phyloP scores from a whole-genome alignment of 2,113 vertebrate genomes.

The Stomatorhinus ivindoensis region DNA sequence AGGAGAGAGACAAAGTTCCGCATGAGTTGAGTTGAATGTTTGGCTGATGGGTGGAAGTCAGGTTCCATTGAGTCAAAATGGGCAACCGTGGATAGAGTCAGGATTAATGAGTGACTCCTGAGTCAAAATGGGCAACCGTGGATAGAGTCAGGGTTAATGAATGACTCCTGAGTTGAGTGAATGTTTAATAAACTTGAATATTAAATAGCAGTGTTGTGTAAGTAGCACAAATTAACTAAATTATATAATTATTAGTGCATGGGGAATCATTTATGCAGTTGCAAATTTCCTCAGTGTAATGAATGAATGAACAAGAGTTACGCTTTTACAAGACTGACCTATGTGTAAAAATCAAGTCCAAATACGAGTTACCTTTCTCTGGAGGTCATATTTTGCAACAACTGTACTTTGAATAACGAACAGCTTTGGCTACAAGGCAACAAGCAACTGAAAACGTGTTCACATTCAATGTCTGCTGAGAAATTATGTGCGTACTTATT shows the following conservation, averaged over 20 bases:
- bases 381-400: background rate
- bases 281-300: background rate
- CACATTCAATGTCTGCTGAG: background rate
- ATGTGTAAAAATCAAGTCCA: background rate
- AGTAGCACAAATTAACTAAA: background rate
- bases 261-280: too few relatives aligned
- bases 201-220: background rate
- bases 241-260: background rate
- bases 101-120: too few relatives aligned
- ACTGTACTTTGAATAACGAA: background rate
- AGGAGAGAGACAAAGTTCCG: too few relatives aligned
- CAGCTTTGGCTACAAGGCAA: background rate
- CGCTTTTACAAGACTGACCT: background rate
- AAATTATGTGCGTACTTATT: background rate
- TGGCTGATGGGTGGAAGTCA: too few relatives aligned
- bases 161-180: too few relatives aligned
- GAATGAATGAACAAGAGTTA: background rate
- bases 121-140: too few relatives aligned
- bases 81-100: too few relatives aligned
- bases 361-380: background rate
- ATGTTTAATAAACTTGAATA: background rate
- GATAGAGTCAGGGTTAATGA: too few relatives aligned
- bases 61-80: too few relatives aligned
- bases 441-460: background rate
- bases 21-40: too few relatives aligned